Conservation (phyloP, 2,797 vertebrate genomes). For the Limnodromus scolopaceus region DNA sequence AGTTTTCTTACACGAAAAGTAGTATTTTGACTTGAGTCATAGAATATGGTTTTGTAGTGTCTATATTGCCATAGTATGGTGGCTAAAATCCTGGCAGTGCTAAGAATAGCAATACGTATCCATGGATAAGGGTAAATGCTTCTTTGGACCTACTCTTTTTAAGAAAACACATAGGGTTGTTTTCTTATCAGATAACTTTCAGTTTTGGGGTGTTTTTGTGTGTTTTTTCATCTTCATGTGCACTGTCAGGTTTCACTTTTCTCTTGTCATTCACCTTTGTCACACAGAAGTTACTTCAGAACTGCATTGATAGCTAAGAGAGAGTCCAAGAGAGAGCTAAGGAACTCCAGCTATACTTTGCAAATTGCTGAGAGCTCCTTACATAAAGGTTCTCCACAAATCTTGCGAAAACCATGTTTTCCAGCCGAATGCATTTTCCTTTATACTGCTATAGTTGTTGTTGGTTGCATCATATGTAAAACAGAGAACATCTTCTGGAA, state of each 20-base stretch:
- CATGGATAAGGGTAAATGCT: background rate
- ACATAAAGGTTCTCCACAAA: background rate
- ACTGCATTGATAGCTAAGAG: background rate
- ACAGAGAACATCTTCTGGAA: background rate
- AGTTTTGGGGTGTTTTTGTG: rapidly evolving
- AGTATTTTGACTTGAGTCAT: background rate
- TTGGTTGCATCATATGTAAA: background rate
- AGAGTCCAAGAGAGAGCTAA: background rate
- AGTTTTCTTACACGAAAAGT: background rate
- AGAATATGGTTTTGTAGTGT: rapidly evolving
- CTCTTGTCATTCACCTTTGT: background rate
- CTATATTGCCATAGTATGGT: background rate
- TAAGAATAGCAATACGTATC: background rate
- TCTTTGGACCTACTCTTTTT: background rate
- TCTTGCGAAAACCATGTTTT: background rate
- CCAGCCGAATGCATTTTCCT: background rate
- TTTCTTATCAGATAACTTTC: background rate
- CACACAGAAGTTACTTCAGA: background rate
- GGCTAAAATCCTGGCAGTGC: background rate
- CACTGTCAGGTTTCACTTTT: background rate
- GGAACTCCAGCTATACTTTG: background rate
- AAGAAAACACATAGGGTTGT: background rate
- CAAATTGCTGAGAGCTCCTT: background rate
- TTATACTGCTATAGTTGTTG: background rate
- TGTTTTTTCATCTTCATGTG: background rate